Conservation (phyloP, 2,888 invertebrate species). For the Opisthograptis luteolata region DNA sequence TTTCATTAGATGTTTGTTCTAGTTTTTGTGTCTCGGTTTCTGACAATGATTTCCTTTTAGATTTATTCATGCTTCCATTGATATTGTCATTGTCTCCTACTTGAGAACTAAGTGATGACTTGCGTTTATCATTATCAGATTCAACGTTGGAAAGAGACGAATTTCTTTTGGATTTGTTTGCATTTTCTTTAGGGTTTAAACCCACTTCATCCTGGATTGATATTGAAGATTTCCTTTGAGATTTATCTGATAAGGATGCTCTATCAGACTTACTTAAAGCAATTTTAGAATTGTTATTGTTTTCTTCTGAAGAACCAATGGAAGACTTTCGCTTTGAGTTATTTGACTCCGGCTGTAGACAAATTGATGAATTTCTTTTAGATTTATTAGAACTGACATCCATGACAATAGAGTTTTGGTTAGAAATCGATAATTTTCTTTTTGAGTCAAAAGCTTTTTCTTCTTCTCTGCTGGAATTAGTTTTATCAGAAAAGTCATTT, state of each 20-base stretch:
- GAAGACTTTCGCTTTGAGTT: constrained; percentile 28
- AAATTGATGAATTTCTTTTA: constrained; percentile 40
- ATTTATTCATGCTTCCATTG: constrained; percentile 40
- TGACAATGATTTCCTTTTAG: constrained; percentile 45
- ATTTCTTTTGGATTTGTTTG: constrained; percentile 33
- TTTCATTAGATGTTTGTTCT: constrained; percentile 53
- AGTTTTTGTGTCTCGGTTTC: constrained; percentile 42
- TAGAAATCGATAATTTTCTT: constrained; percentile 12
- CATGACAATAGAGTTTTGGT: constrained; percentile 18
- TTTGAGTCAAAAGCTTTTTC: constrained; percentile 14
- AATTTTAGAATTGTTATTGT: constrained; percentile 13
- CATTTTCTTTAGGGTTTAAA: constrained; percentile 6
- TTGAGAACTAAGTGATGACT: constrained; percentile 21
- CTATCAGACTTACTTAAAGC: constrained; percentile 16
- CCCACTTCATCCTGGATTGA: constrained; percentile 14
- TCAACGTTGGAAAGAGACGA: constrained; percentile 25
- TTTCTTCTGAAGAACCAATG: constrained; percentile 8
- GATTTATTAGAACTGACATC: constrained; percentile 30
- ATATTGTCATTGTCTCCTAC: constrained; percentile 25
- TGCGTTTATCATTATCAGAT: constrained; percentile 15
- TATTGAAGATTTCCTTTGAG: constrained; percentile 31
- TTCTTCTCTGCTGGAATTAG: constrained; percentile 28
- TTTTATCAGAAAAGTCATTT: constrained; percentile 41
- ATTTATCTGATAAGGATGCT: constrained; percentile 13
- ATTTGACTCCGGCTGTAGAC: constrained; percentile 32